Conservation (phyloP, 2,797 vertebrate species). For the Anas flavirostris region DNA sequence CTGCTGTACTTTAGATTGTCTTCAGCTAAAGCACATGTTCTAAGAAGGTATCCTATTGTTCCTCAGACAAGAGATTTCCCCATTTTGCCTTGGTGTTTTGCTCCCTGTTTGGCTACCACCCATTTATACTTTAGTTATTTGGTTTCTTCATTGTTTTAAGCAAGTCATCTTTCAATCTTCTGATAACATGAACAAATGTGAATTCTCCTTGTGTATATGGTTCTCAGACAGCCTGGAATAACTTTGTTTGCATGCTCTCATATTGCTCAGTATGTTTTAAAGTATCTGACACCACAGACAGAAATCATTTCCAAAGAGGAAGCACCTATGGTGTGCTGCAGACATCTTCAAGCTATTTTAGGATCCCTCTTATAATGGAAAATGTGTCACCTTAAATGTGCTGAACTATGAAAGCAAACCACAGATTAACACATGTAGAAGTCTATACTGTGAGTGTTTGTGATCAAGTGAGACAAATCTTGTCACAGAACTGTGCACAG, state of each 20-base stretch:
- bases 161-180: not conserved
- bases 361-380: not conserved
- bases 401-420: not conserved
- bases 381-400: not conserved
- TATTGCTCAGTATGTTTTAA: not conserved
- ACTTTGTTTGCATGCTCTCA: not conserved
- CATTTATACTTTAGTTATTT: not conserved
- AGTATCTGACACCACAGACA: not conserved
- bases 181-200: not conserved
- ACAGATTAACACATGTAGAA: not conserved
- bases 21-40: not conserved
- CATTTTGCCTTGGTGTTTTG: not conserved
- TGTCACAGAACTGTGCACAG: rapidly evolving
- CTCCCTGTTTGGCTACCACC: not conserved
- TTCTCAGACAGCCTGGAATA: not conserved
- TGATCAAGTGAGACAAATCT: not conserved
- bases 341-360: not conserved
- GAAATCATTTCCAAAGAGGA: not conserved
- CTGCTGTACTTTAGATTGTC: not conserved
- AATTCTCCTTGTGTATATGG: not conserved
- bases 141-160: not conserved
- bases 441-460: not conserved
- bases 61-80: not conserved
- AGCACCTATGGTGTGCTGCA: not conserved
- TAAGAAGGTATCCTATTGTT: not conserved